phyloP scores from a whole-genome alignment of 2,888 invertebrate species.

The Leptinotarsa tumamoca region DNA sequence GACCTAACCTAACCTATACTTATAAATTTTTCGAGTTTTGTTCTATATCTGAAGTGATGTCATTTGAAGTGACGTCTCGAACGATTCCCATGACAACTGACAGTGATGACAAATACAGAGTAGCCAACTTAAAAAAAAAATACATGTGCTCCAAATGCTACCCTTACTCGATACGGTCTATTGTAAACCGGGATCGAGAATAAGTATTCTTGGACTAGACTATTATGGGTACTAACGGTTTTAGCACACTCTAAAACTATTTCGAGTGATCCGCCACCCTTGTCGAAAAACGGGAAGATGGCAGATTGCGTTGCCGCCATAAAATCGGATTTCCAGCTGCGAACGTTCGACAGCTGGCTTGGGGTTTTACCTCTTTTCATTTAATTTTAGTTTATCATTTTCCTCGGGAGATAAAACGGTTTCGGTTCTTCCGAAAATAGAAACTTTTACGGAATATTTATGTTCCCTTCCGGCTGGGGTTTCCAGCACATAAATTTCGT shows the following conservation, averaged over 20 bases:
- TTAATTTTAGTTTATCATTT: constrained; percentile 40
- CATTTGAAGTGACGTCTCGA: too few relatives aligned
- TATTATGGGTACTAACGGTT: constrained; percentile 45
- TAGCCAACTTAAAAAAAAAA: too few relatives aligned
- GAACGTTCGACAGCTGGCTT: constrained; percentile 31
- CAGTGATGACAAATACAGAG: too few relatives aligned
- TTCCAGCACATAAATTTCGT: constrained; percentile 6
- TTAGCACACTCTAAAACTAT: constrained; percentile 45
- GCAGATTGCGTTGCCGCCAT: constrained; percentile 16
- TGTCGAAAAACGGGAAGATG: constrained; percentile 27
- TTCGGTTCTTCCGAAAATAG: constrained; percentile 22
- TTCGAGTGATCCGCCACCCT: constrained; percentile 39
- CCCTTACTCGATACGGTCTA: too few relatives aligned
- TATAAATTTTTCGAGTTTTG: too few relatives aligned
- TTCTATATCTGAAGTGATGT: too few relatives aligned
- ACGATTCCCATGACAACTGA: too few relatives aligned
- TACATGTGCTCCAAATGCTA: too few relatives aligned
- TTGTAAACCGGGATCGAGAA: too few relatives aligned
- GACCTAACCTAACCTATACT: too few relatives aligned
- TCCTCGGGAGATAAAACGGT: constrained; percentile 28
- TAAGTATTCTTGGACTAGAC: constrained; percentile 22
- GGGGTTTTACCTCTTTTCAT: constrained; percentile 41
- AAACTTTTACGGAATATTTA: constrained; percentile 19
- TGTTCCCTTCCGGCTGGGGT: constrained; percentile 24
- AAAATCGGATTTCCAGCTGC: constrained; percentile 25